A percentile compares a stretch with the other conserved stretches of the same genome.
phyloP scores from a whole-genome alignment of 2,797 vertebrate genomes.

The Halcyon chelicuti region DNA sequence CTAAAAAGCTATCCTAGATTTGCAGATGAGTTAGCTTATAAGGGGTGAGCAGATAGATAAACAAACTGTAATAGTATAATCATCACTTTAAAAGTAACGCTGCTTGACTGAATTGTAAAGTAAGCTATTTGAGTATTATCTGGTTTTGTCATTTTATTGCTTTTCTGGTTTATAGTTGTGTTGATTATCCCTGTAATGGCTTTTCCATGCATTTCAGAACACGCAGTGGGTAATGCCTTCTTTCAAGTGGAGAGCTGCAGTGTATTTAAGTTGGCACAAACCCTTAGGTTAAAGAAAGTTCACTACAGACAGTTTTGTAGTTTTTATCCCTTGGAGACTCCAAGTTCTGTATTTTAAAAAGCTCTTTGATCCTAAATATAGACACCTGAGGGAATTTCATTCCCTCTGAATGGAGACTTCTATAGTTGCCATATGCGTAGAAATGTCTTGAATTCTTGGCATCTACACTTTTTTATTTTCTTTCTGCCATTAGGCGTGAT shows the following conservation, averaged over 20 bases:
- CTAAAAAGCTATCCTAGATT: not conserved
- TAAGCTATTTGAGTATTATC: conserved; percentile 69
- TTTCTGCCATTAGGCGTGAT: conserved; percentile 28
- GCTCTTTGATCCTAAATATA: conserved; percentile 82
- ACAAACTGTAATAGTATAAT: conserved; percentile 60
- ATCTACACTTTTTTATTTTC: not conserved
- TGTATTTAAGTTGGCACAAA: conserved; percentile 83
- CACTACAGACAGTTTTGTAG: conserved; percentile 76
- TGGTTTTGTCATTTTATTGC: conserved; percentile 82
- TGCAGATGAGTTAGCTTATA: conserved; percentile 2
- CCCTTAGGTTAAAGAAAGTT: conserved; percentile 78
- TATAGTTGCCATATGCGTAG: conserved; percentile 64
- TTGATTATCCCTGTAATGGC: conserved; percentile 82
- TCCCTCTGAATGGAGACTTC: conserved; percentile 66
- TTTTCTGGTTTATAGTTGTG: conserved; percentile 77
- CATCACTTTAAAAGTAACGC: conserved; percentile 46
- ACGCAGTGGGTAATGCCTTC: conserved; percentile 73
- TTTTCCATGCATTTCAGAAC: conserved; percentile 82
- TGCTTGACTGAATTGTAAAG: conserved; percentile 38
- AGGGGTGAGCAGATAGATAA: conserved; percentile 18
- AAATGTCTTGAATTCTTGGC: conserved; percentile 73
- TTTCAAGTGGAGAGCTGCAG: conserved; percentile 72
- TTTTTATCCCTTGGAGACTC: conserved; percentile 75
- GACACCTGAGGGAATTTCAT: conserved; percentile 73
- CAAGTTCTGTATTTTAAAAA: conserved; percentile 73